Base-by-base conservation (phyloP, 2,888 invertebrate genomes). In the Andricus curvator region DNA sequence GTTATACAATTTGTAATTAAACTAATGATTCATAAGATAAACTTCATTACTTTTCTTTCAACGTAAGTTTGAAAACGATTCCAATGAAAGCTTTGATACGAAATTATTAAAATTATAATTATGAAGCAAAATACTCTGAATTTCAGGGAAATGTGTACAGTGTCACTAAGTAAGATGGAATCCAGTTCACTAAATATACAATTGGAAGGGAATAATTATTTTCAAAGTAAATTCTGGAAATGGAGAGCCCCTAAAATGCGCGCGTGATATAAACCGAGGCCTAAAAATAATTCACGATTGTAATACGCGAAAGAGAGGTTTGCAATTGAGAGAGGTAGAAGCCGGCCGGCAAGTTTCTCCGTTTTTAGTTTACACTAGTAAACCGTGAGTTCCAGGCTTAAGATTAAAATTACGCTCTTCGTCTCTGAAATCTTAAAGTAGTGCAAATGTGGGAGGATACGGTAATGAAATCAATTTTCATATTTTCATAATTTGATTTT, bases 221-320 rank as follows among this genome's bases (percentile, higher is more conserved):
- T 67, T n/a, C 67, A 4, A 41, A 37, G 6, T 9, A 67, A n/a
- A 67, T 67, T n/a, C 66, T 64, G 56, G 4, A 81, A 80, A 79
- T 84, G 62, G 70, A 48, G 67, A 56, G 41, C 77, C 66, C 62
- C 51, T 74, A 78, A 81, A 80, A 80, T 82, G 37, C 81, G 76
- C 66, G 67, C 68, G 80, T 80, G 81, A 81, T 78, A 74, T 85
- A 86, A 86, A 82, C 83, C 77, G 51, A 48, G 70, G 66, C 78
- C 85, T 84, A 86, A 84, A 85, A 86, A 86, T 87, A 86, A 82
- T 81, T 29, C 76, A 56, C 60, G 81, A 85, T 85, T 84, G 79
- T 84, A 74, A 86, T 86, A 80, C 15, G 83, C 68, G 77, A 77
- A 76, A 81, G 79, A 79, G 81, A 80, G 80, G 65, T 78, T 78